These are phyloP conservation scores for Drosophila aldrichi DNA, from an alignment of 2,888 invertebrate genomes.

Conservation along the genomic window DNA sequence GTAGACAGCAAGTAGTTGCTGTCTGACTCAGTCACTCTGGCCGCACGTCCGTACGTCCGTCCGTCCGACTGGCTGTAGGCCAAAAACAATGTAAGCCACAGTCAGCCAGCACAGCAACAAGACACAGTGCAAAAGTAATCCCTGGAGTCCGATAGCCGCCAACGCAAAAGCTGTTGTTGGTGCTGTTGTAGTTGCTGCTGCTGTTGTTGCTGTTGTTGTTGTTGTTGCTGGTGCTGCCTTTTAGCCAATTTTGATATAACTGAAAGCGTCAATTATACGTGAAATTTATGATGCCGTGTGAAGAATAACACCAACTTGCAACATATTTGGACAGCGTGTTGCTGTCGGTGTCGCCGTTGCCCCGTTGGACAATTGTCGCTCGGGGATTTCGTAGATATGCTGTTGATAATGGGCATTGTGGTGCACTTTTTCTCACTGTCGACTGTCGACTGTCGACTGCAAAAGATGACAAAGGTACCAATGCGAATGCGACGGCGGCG, in stretches of 20 bases:
- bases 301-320: slow-evolving; percentile 83
- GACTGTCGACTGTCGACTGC: slow-evolving; percentile 27
- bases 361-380: slow-evolving; percentile 68
- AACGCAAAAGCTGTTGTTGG: slow-evolving; percentile 67
- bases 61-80: slow-evolving; percentile 44
- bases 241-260: slow-evolving; percentile 83
- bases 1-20: slow-evolving; percentile 47
- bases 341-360: slow-evolving; percentile 21
- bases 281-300: slow-evolving; percentile 85
- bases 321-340: slow-evolving; percentile 77
- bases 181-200: too few species aligned
- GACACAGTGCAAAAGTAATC: slow-evolving; percentile 53
- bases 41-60: too few species aligned
- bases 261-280: slow-evolving; percentile 84
- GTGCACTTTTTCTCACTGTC: slow-evolving; percentile 67
- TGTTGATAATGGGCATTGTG: slow-evolving; percentile 77
- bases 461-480: slow-evolving; percentile 75
- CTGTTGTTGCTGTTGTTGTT: slow-evolving; percentile 24
- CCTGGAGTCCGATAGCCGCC: slow-evolving; percentile 71
- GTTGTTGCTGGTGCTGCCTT: slow-evolving; percentile 49
- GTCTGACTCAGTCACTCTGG: slow-evolving; percentile 28
- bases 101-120: slow-evolving; percentile 28
- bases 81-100: slow-evolving; percentile 58
- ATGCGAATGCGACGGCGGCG: slow-evolving; percentile 24
- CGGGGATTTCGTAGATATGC: slow-evolving; percentile 69